Evolutionary conservation across 2,888 invertebrate genomes (phyloP).

Genomic region (Crossocerus cetratus): DNA sequence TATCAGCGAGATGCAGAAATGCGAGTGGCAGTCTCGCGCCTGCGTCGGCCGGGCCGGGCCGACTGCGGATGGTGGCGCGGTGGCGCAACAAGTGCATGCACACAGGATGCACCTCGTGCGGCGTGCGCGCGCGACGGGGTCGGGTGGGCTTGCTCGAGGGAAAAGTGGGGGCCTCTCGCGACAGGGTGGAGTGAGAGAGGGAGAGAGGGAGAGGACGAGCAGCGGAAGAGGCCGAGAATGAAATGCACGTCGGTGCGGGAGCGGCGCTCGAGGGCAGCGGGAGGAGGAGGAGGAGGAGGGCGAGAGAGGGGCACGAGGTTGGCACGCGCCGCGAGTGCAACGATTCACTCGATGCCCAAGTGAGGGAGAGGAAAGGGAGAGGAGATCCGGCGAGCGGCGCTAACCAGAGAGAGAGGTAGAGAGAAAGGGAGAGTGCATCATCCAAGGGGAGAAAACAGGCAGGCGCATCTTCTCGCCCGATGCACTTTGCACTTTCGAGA

Average conservation of each 20-base stretch:
- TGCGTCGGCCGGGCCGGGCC: conserved; percentile 45
- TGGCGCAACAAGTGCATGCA: conserved; percentile 73
- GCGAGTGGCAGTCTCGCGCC: conserved; percentile 50
- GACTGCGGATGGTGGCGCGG: conserved; percentile 47
- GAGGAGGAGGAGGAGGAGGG: conserved; percentile 40
- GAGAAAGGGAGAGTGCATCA: background rate
- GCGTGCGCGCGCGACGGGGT: conserved; percentile 28
- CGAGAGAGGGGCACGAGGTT: conserved; percentile 71
- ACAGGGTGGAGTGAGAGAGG: conserved; percentile 47
- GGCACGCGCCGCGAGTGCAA: conserved; percentile 75
- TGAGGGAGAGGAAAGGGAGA: conserved; percentile 18
- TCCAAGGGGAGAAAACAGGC: background rate
- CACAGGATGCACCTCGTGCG: conserved; percentile 54
- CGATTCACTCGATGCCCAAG: conserved; percentile 62
- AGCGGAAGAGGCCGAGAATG: conserved; percentile 52
- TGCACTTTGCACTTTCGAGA: background rate
- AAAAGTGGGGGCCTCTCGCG: conserved; percentile 52
- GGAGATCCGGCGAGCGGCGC: conserved; percentile 36
- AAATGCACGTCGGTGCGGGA: conserved; percentile 61
- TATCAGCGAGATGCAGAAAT: conserved; percentile 45
- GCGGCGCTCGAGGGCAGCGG: conserved; percentile 52
- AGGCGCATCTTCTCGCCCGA: conserved; percentile 5
- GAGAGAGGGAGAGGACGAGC: conserved; percentile 19
- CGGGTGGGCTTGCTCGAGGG: conserved; percentile 38
- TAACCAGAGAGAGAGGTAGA: background rate